Evolutionary conservation across 1,140 invertebrate species (phyloP).

Genomic region (Helicoverpa armigera): DNA sequence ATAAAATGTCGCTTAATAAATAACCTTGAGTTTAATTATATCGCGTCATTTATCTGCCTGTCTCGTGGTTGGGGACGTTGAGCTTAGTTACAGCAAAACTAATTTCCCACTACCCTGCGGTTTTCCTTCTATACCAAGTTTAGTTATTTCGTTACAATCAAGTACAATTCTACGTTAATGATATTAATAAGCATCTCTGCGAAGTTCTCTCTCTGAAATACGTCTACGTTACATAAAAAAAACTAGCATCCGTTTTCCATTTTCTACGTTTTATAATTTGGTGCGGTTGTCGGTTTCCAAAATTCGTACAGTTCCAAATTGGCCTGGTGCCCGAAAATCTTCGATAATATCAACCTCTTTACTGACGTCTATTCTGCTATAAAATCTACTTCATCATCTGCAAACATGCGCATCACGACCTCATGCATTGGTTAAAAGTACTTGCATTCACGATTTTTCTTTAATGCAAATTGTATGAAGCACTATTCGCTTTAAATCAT

Average conservation of each 20-base stretch:
- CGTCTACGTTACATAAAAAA: too few species aligned
- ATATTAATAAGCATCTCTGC: too few species aligned
- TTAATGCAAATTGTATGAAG: too few species aligned
- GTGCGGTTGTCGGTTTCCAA: neutral
- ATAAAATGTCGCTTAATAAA: slow-evolving; percentile 1
- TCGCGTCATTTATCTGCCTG: slow-evolving; percentile 10
- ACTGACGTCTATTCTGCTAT: neutral
- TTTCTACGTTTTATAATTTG: neutral
- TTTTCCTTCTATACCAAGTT: too few species aligned
- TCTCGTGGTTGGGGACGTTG: slow-evolving; percentile 4
- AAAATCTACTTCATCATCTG: neutral
- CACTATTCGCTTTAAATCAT: too few species aligned
- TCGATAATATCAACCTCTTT: neutral
- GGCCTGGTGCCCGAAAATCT: slow-evolving; percentile 10
- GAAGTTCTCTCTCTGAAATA: neutral
- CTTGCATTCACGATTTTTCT: too few species aligned
- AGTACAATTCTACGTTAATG: too few species aligned
- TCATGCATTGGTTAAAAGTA: too few species aligned
- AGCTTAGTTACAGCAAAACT: neutral
- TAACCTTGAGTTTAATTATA: slow-evolving; percentile 37
- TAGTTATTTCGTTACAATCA: neutral
- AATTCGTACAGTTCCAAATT: slow-evolving; percentile 16
- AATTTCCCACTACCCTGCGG: too few species aligned
- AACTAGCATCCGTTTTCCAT: neutral
- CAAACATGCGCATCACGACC: too few species aligned